phyloP scores from a whole-genome alignment of 2,797 vertebrate genomes.

The Catostomus latipinnis region DNA sequence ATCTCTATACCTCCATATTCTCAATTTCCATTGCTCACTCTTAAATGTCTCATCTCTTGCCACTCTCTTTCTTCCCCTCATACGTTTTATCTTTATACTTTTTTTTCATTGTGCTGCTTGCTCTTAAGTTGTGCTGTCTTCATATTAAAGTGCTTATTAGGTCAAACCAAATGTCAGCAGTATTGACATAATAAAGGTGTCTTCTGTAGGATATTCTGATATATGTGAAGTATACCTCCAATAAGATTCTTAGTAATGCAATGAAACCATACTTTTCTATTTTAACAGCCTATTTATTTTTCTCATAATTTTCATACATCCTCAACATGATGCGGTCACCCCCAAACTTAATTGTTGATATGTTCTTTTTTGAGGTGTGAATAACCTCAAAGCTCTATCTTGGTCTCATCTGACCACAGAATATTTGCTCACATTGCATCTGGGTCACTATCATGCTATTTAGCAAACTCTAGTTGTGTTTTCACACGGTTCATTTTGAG shows the following conservation, averaged over 20 bases:
- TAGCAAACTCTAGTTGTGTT: slow-evolving; percentile 21
- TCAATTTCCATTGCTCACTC: slow-evolving; percentile 55
- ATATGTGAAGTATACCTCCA: slow-evolving; percentile 66
- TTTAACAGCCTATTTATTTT: slow-evolving; percentile 74
- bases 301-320: slow-evolving; percentile 34
- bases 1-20: slow-evolving; percentile 52
- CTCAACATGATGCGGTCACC: too few species aligned
- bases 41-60: slow-evolving; percentile 54
- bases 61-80: slow-evolving; percentile 50
- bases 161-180: slow-evolving; percentile 79
- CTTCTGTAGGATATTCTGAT: slow-evolving; percentile 74
- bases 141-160: slow-evolving; percentile 75
- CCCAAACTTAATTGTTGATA: neutral
- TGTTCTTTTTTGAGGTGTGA: slow-evolving; percentile 17
- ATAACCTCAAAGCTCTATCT: neutral
- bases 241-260: slow-evolving; percentile 73
- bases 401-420: slow-evolving; percentile 23
- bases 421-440: slow-evolving; percentile 28
- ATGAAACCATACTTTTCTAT: slow-evolving; percentile 60
- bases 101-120: slow-evolving; percentile 18
- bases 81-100: neutral
- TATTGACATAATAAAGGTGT: slow-evolving; percentile 80
- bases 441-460: slow-evolving; percentile 33
- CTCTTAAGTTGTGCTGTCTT: slow-evolving; percentile 61
- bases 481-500: slow-evolving; percentile 8